Base-by-base conservation (phyloP, 2,888 invertebrate genomes). In the Catocala nupta region DNA sequence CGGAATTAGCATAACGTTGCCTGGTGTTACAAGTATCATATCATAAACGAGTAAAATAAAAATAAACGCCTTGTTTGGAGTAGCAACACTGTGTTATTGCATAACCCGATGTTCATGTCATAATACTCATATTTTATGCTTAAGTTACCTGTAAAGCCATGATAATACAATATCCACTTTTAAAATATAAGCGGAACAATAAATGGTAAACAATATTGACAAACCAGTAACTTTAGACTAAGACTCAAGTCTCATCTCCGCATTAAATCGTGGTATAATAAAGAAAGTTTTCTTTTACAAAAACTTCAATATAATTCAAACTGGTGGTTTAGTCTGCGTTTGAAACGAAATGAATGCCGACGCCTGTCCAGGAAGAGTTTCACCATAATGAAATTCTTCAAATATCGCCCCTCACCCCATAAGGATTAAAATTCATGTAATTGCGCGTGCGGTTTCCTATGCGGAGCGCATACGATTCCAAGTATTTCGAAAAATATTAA, bases 331-430 rank as follows among this genome's bases (percentile, higher is more conserved):
- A 84, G 82, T 82, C 80, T 84, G 82, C 83, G 84, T 87, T 86
- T 85, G 79, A 85, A 89, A 88, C 81, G 86, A 82, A 91, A 89
- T 87, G 84, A 90, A 90, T 91, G 89, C 89, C 88, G 65, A 80
- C 84, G 81, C 79, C 75, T 79, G 78, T 84, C 86, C 85, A 86
- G 81, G 85, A 86, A 85, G 83, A 90, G 87, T 87, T 90, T 89
- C 82, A 83, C 86, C 85, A 85, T 92, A 93, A 93, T 93, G 90
- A 93, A 93, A 93, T 93, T 93, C 92, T 89, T 91, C 81, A 91
- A 90, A 92, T 90, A 90, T 88, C 87, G 70, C 82, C 81, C 80
- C 84, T 81, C 84, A 71, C 81, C 76, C 79, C 73, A 82, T 86
- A 84, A 76, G 83, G 84, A 89, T 90, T 91, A 88, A 89, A 91